phyloP scores from a whole-genome alignment of 1,140 invertebrate species.

The Aphis gossypii region DNA sequence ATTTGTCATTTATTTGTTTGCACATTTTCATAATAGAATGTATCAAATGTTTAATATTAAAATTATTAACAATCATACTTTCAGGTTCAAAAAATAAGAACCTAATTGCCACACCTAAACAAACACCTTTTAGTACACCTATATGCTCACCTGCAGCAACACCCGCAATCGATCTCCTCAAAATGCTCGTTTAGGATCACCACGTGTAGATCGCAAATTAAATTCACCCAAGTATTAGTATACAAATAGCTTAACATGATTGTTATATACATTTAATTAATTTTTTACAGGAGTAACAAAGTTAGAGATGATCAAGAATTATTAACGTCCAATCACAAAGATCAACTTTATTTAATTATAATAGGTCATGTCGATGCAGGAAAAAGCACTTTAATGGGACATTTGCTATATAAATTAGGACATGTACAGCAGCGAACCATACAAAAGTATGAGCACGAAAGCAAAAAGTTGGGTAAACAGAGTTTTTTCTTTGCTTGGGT shows the following conservation, averaged over 20 bases:
- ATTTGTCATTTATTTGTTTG: too few species aligned
- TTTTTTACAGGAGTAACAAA: conserved; percentile 20
- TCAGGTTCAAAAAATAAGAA: conserved; percentile 55
- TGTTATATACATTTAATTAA: neutral
- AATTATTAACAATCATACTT: neutral
- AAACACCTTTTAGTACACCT: conserved; percentile 54
- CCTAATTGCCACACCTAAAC: conserved; percentile 45
- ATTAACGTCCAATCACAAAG: conserved; percentile 78
- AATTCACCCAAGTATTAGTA: conserved; percentile 49
- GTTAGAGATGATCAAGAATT: conserved; percentile 61
- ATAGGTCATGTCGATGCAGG: conserved; percentile 99
- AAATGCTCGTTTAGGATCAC: conserved; percentile 44
- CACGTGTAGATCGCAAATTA: conserved; percentile 61
- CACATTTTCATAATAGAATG: neutral
- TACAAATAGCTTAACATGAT: neutral
- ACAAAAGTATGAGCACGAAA: conserved; percentile 98
- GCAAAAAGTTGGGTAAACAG: conserved; percentile 96
- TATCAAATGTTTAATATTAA: neutral
- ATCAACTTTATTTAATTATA: conserved; percentile 91
- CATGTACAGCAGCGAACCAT: conserved; percentile 89
- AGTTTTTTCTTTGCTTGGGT: conserved; percentile 99
- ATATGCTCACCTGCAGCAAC: conserved; percentile 40
- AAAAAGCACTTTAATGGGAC: conserved; percentile 97
- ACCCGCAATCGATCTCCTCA: conserved; percentile 52
- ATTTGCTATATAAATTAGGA: conserved; percentile 88